A percentile compares a stretch with the other conserved stretches of the same genome.
Conservation (phyloP, 2,888 invertebrate species). For the Harpalus rubripes region DNA sequence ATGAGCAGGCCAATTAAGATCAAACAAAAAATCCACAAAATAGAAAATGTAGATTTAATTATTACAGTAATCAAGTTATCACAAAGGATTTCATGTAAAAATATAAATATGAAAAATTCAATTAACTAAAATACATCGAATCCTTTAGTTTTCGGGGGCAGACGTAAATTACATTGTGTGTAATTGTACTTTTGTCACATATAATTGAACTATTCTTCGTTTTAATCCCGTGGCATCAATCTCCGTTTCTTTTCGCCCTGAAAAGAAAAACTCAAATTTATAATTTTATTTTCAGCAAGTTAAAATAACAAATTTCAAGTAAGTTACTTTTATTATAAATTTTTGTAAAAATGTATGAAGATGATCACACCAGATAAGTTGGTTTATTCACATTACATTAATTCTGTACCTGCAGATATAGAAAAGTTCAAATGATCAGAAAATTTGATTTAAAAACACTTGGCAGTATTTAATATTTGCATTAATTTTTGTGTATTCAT, state of each 20-base stretch:
- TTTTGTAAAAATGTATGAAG: slow-evolving; percentile 65
- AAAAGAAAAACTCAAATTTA: slow-evolving; percentile 65
- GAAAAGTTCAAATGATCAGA: slow-evolving; percentile 43
- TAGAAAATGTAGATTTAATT: slow-evolving; percentile 64
- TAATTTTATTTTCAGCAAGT: slow-evolving; percentile 57
- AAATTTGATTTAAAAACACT: slow-evolving; percentile 57
- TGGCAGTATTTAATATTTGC: slow-evolving; percentile 59
- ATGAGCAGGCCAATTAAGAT: slow-evolving; percentile 51
- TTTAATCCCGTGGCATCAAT: slow-evolving; percentile 52
- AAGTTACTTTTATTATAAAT: slow-evolving; percentile 61
- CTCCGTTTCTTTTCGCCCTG: slow-evolving; percentile 66
- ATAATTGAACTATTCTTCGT: slow-evolving; percentile 55
- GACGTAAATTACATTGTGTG: slow-evolving; percentile 54
- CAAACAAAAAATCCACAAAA: slow-evolving; percentile 62
- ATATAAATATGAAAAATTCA: slow-evolving; percentile 62
- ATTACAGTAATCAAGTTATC: slow-evolving; percentile 64
- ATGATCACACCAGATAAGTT: slow-evolving; percentile 59
- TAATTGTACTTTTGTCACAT: slow-evolving; percentile 48
- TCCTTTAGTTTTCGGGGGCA: slow-evolving; percentile 39
- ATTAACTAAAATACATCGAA: slow-evolving; percentile 61
- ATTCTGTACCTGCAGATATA: slow-evolving; percentile 39
- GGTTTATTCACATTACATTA: slow-evolving; percentile 53
- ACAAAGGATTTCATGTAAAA: slow-evolving; percentile 65
- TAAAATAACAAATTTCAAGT: slow-evolving; percentile 57
- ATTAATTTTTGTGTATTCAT: slow-evolving; percentile 51